Evolutionary conservation across 1,140 invertebrate species (phyloP).

Genomic region (Drosophila tani): DNA sequence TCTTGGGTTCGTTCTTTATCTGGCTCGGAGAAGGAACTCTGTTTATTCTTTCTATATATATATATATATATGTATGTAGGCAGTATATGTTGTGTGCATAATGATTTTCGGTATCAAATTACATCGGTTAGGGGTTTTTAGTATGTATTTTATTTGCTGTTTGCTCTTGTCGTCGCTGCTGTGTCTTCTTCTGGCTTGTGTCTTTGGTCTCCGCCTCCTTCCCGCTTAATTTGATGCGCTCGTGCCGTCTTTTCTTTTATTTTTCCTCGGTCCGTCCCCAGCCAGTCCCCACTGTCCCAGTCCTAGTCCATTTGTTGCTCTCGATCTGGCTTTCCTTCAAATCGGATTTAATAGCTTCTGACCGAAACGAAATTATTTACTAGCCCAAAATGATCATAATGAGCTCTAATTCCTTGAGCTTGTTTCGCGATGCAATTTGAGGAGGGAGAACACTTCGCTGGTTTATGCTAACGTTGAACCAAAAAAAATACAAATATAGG

Average conservation of each 20-base stretch:
- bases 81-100: slow-evolving; percentile 61
- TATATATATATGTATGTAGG: slow-evolving; percentile 17
- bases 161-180: slow-evolving; percentile 53
- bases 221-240: slow-evolving; percentile 77
- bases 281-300: slow-evolving; percentile 35
- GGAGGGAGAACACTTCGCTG: not conserved
- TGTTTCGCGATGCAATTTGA: slow-evolving; percentile 11
- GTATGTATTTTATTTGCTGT: slow-evolving; percentile 79
- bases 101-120: slow-evolving; percentile 83
- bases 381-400: slow-evolving; percentile 64
- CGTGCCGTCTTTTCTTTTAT: slow-evolving; percentile 56
- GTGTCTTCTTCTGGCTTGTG: slow-evolving; percentile 16
- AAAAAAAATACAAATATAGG: too few species aligned
- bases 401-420: slow-evolving; percentile 60
- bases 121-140: slow-evolving; percentile 81
- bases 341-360: slow-evolving; percentile 64
- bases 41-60: slow-evolving; percentile 15
- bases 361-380: slow-evolving; percentile 72
- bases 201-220: slow-evolving; percentile 36
- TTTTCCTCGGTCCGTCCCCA: slow-evolving; percentile 36
- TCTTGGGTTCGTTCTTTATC: slow-evolving; percentile 34
- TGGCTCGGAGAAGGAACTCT: slow-evolving; percentile 18
- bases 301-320: slow-evolving; percentile 23
- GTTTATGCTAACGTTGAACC: not conserved
- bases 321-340: slow-evolving; percentile 41